These are phyloP conservation scores for Carduelis carduelis DNA, from an alignment of 2,797 vertebrate genomes.

Conservation along the genomic window DNA sequence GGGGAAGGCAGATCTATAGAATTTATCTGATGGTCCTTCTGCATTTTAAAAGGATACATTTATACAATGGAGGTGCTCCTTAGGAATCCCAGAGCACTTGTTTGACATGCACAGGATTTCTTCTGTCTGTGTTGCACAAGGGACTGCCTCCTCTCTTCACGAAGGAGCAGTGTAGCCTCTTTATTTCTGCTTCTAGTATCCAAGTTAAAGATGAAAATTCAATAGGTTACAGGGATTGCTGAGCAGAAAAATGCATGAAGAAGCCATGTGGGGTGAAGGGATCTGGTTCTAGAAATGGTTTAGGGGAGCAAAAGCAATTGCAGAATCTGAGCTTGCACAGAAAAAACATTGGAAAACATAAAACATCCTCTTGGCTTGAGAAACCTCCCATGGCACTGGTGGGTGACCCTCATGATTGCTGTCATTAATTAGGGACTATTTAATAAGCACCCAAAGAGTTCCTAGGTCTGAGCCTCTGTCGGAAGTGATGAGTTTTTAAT, in stretches of 20 bases:
- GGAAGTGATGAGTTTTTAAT: constrained; percentile 55
- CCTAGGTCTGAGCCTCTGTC: constrained; percentile 23
- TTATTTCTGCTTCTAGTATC: neutral
- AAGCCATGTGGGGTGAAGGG: neutral
- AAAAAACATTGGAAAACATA: neutral
- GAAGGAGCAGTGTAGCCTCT: neutral
- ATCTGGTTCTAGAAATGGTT: neutral
- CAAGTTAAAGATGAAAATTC: neutral
- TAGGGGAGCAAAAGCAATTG: neutral
- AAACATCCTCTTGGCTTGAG: neutral
- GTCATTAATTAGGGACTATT: neutral
- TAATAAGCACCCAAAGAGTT: constrained; percentile 11
- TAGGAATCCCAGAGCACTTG: neutral
- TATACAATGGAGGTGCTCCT: neutral
- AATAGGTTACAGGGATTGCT: neutral
- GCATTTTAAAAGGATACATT: neutral
- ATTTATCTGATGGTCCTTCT: neutral
- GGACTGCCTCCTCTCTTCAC: neutral
- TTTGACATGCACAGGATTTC: neutral
- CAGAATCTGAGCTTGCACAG: neutral
- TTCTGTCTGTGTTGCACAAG: neutral
- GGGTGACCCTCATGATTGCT: neutral
- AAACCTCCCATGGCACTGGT: neutral
- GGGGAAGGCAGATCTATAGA: neutral
- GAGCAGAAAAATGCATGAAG: neutral